Base-by-base conservation (phyloP, 2,113 vertebrate genomes). In the Ammodytes marinus region DNA sequence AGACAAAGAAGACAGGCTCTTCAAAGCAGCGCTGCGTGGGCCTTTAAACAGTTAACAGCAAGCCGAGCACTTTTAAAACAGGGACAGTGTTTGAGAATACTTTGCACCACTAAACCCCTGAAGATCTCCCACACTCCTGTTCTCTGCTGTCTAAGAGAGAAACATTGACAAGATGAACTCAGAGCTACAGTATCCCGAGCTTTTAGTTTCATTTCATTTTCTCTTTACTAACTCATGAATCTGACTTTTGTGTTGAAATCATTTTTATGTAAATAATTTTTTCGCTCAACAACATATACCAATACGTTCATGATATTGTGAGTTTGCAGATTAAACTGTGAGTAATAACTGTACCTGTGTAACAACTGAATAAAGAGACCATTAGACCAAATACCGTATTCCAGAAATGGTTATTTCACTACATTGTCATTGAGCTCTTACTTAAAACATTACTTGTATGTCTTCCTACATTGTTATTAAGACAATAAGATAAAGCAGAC, bases 1-100 rank as follows among this genome's bases (percentile, higher is more conserved):
- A 87, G 81, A 95, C 93, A 95, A 95, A 94, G 92, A 27, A 90
- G 50, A 72, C 84, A 77, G 27, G 83, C 86, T 89, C 92, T 93
- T 95, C 95, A 95, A 94, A 93, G 91, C 86, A 80, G 64, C n/a
- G 65, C 80, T 70, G 27, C 27, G 27, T 27, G 61, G 86, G 77
- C 90, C 89, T 92, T 94, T 93, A 92, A 90, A 93, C 85, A 90
- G 94, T 92, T 94, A 92, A 93, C 90, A 88, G 88, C 82, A 84
- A 74, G 27, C 27, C 10, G 35, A 88, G 79, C 59, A 74, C 83
- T 79, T 79, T 72, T 86, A 93, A 90, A 94, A 27, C 27, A 90
- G 86, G 88, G 91, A 92, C 86, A 58, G 84, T 94, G 93, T 95
- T 94, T 92, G 91, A 91, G 87, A 90, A 94, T 83, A 83, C 91